Base-by-base conservation (phyloP, 1,140 invertebrate species). In the Elymnias hypermnestra region DNA sequence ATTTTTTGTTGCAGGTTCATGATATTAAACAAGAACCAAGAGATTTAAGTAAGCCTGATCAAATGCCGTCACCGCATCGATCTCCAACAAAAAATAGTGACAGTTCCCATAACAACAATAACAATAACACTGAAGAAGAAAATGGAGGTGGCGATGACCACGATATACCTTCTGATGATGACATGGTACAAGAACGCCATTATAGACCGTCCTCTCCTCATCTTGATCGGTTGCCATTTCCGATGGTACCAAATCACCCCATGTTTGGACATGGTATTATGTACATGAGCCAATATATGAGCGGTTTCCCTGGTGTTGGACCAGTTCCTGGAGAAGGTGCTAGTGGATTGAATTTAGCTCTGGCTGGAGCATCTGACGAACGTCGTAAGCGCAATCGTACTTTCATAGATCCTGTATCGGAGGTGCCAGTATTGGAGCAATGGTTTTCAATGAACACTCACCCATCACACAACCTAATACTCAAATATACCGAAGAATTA, bases 381-480 rank as follows among this genome's bases (percentile, higher is more conserved):
- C 90, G 96, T 38, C 89, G 96, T 21, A 97, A 97, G 81, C 90
- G 97, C 21, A 98, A 98, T 81, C 90, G 98, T 49, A 98, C 97
- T n/a, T 99, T 99, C 78, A 99, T 99, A 58, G 98, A 99, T 87
- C 98, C 97, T 0, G 95, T 98, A 7, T 97, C 96, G 13, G 98
- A 99, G 89, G 97, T 99, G 31, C 97, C 97, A 2, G 91, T 96
- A 57, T 87, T 99, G 43, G 97, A 99, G 76, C 94, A 96, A 69
- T 99, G 97, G 97, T 99, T 99, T 74, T 91, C 92, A n/a, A 91
- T 96, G 70, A 98, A 98, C 86, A 98, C 97, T 15, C 97, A 99
- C 87, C 97, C 97, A 25, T 97, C 96, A 56, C 97, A 98, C 75
- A 97, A 97, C 87, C 89, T 98, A 62, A 98, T 99, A 61, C 90